These are phyloP conservation scores for Pygmarrhopalites habei DNA, from an alignment of 1,140 invertebrate species.

Conservation along the genomic window DNA sequence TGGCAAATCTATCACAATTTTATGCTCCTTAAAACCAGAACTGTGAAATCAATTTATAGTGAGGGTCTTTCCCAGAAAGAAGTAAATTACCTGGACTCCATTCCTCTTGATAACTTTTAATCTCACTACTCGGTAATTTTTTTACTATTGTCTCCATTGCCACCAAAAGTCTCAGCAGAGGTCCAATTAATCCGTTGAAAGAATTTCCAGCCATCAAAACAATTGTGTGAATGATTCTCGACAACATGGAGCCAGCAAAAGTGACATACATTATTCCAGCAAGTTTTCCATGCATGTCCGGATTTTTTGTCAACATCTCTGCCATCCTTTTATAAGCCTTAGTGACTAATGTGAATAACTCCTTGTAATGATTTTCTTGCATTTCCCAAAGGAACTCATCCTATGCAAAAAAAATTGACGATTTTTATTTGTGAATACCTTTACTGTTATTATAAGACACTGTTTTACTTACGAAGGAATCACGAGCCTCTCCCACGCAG, in stretches of 20 bases:
- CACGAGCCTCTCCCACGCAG: constrained; percentile 6
- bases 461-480: not conserved
- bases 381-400: constrained; percentile 15
- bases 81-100: constrained; percentile 35
- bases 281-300: constrained; percentile 12
- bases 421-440: not conserved
- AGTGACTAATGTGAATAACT: constrained; percentile 12
- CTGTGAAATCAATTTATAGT: too few species aligned
- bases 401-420: not conserved
- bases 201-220: constrained; percentile 48
- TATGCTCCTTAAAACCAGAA: too few species aligned
- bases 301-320: constrained; percentile 12
- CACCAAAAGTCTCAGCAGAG: constrained; percentile 44
- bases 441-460: not conserved
- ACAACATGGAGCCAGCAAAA: constrained; percentile 50
- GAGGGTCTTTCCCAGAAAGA: too few species aligned
- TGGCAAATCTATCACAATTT: too few species aligned
- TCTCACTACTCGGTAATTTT: constrained; percentile 46
- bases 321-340: constrained; percentile 10
- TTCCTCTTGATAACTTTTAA: constrained; percentile 45
- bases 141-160: constrained; percentile 52
- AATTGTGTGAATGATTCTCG: constrained; percentile 53
- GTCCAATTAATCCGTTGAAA: constrained; percentile 18
- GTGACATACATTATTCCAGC: constrained; percentile 32
- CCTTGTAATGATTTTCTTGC: constrained; percentile 16